A percentile compares a stretch with the other conserved stretches of the same genome.
Evolutionary conservation across 2,113 vertebrate genomes (phyloP).

Genomic region (Cryptotis parvus): DNA sequence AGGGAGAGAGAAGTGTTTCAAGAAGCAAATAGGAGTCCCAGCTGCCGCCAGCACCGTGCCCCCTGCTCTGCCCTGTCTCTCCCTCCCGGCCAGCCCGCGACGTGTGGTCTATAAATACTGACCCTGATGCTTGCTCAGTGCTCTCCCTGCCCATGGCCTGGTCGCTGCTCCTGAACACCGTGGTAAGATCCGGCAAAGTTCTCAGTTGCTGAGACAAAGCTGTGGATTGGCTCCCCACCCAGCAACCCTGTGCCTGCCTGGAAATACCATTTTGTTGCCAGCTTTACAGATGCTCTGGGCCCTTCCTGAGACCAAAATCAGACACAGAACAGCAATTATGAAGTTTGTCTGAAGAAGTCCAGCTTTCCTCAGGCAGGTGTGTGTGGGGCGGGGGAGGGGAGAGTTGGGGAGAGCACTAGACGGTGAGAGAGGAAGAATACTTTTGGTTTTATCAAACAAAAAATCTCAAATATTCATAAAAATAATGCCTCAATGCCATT

Average conservation of each 20-base stretch:
- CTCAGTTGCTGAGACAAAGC: conserved; percentile 90
- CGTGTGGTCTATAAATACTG: conserved; percentile 89
- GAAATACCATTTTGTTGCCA: conserved; percentile 87
- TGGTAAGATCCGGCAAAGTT: conserved; percentile 80
- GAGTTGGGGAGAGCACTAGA: neutral
- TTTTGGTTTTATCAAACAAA: conserved; percentile 62
- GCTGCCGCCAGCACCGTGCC: conserved; percentile 41
- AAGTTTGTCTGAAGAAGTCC: conserved; percentile 47
- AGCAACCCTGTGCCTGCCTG: conserved; percentile 85
- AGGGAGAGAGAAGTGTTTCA: conserved; percentile 5
- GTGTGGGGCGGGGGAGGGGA: conserved; percentile 34
- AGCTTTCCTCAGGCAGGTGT: conserved; percentile 78
- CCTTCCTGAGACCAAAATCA: conserved; percentile 82
- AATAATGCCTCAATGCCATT: conserved; percentile 40
- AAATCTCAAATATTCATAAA: conserved; percentile 25
- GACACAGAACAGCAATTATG: conserved; percentile 80
- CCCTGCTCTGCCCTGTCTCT: conserved; percentile 11
- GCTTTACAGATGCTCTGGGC: conserved; percentile 84
- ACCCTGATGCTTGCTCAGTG: conserved; percentile 85
- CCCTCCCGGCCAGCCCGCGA: conserved; percentile 76
- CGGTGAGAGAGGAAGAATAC: neutral
- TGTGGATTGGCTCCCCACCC: conserved; percentile 81
- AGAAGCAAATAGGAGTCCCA: conserved; percentile 67
- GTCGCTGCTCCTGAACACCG: conserved; percentile 87
- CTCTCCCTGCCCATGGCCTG: conserved; percentile 84